A percentile compares a stretch with the other conserved stretches of the same genome.
These are phyloP conservation scores for Microtus oregoni DNA, from an alignment of 2,113 vertebrate genomes.

Conservation along the genomic window DNA sequence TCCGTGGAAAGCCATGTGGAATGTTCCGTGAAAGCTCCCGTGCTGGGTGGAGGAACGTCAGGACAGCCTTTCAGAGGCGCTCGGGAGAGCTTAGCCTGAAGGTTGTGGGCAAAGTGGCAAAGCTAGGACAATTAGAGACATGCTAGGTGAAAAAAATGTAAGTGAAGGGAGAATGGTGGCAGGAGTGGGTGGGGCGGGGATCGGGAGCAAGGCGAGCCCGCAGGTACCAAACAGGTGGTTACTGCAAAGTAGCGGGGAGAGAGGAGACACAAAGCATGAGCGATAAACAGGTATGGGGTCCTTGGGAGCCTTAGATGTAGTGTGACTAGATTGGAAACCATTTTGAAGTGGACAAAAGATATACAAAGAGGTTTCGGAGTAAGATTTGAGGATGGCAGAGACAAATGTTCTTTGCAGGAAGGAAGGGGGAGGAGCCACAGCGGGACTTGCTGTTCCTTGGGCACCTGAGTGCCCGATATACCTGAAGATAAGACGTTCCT, in stretches of 20 bases:
- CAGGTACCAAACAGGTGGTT: background rate
- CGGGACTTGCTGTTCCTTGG: background rate
- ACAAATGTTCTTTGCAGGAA: background rate
- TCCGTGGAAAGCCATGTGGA: too few relatives aligned
- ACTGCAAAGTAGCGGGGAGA: background rate
- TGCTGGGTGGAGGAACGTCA: background rate
- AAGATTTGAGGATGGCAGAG: background rate
- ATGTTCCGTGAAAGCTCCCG: background rate
- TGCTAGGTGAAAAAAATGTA: background rate
- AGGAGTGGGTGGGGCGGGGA: background rate
- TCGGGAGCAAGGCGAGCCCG: background rate
- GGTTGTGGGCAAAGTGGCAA: background rate
- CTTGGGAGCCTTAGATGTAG: background rate
- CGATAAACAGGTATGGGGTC: background rate
- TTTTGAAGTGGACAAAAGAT: background rate
- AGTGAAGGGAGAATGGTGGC: background rate
- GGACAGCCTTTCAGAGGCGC: background rate
- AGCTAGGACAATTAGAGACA: background rate
- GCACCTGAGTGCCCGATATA: background rate
- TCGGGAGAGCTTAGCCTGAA: background rate
- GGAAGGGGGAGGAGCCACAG: background rate
- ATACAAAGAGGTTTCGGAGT: background rate
- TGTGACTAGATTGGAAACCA: background rate
- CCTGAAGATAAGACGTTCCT: background rate
- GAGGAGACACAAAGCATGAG: background rate